Evolutionary conservation across 2,797 vertebrate genomes (phyloP), one percentile per base, ranked within the genome.

Genomic region (Podarcis lilfordi): DNA sequence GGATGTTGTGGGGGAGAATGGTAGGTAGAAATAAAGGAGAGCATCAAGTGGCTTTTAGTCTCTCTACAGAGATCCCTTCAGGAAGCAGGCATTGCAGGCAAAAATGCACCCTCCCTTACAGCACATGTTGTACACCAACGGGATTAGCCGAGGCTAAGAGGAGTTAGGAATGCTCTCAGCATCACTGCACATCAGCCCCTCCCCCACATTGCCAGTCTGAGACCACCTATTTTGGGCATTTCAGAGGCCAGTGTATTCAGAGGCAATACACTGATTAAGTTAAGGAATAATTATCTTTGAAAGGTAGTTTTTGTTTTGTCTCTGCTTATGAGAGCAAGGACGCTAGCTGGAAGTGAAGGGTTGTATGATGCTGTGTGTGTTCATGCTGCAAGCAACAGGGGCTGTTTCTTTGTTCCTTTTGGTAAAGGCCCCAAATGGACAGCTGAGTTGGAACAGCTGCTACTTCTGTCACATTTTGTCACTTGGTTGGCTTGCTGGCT

Each of bases 101-200:
- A 27, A 87, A 8, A 15, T 55, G 10, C 25, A 68, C 27, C 9
- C 10, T 78, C 55, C n/a, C 2, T 61, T 68, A 83, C 3, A 55
- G 68, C 50, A 13, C 7, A n/a, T 32, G 71, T 64, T 29, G 10
- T 4, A 2, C 8, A 23, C 35, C 25, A 40, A 77, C 37, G 32
- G 9, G 25, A n/a, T 37, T 21, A 78, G 32, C 10, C 37, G 43
- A 19, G 17, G 32, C 32, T 27, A 75, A 69, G 23, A 88, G 37
- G 3, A 72, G 32, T 61, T 40, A 83, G 9, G 11, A 25, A 9
- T 84, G 35, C 19, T 79, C 87, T 89, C 86, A 78, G 13, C 8
- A 69, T 72, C 43, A 88, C 90, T 92, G 84, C 89, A 76, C 13
- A 78, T 8, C 29, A 25, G 8, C 27, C 17, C 9, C 69, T 21